These are phyloP conservation scores for Regulus satrapa DNA, from an alignment of 2,113 vertebrate genomes.

Conservation along the genomic window DNA sequence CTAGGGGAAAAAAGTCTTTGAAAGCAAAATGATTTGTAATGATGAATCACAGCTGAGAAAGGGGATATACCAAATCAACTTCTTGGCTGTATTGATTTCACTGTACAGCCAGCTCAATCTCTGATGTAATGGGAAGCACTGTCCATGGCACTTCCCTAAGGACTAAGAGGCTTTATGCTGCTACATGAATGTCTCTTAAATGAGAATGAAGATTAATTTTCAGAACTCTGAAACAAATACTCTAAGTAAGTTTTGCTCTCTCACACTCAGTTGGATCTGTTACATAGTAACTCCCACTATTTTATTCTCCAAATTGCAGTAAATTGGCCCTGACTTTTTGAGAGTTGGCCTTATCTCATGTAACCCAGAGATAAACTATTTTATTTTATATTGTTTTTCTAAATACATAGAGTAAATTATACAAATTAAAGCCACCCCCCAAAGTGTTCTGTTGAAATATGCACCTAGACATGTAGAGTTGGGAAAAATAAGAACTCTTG, in stretches of 20 bases:
- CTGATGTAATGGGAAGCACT: constrained; percentile 49
- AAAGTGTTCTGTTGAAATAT: not conserved
- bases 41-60: constrained; percentile 42
- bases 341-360: not conserved
- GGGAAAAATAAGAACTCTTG: not conserved
- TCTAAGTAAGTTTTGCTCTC: not conserved
- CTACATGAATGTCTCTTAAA: constrained; percentile 11
- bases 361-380: not conserved
- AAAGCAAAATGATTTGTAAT: not conserved
- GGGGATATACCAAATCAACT: not conserved
- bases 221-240: constrained; percentile 14
- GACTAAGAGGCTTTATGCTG: constrained; percentile 14
- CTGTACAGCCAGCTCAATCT: not conserved
- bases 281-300: not conserved
- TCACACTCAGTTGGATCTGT: not conserved
- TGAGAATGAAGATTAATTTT: constrained; percentile 33
- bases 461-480: not conserved
- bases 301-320: not conserved
- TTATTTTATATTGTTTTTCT: not conserved
- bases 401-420: not conserved
- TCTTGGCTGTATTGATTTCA: constrained; percentile 31
- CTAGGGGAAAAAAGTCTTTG: not conserved
- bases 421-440: not conserved
- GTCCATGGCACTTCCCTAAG: constrained; percentile 17
- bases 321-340: not conserved